A percentile compares a stretch with the other conserved stretches of the same genome.
phyloP scores from a whole-genome alignment of 2,797 vertebrate species.

The Echeneis naucrates region DNA sequence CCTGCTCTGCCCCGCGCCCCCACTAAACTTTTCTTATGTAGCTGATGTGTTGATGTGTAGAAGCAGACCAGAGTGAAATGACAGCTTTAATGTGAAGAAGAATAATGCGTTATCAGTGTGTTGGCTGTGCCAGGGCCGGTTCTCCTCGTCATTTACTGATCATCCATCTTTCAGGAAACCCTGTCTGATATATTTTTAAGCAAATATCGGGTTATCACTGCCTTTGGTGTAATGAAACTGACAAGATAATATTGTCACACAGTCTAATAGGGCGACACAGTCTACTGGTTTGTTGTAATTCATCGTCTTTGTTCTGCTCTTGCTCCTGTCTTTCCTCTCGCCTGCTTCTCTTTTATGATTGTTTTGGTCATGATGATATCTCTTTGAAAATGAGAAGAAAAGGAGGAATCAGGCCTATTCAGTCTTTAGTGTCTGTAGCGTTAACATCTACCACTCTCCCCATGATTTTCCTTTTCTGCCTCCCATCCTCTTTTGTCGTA shows the following conservation, averaged over 20 bases:
- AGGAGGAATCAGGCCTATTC: constrained; percentile 68
- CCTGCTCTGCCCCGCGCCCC: constrained; percentile 51
- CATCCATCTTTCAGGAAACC: constrained; percentile 60
- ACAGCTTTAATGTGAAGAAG: constrained; percentile 69
- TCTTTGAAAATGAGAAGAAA: constrained; percentile 80
- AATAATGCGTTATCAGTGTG: constrained; percentile 54
- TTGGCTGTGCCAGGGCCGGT: constrained; percentile 29
- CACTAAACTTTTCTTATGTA: constrained; percentile 55
- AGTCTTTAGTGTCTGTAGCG: constrained; percentile 77
- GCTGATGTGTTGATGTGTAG: constrained; percentile 29
- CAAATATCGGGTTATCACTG: constrained; percentile 67
- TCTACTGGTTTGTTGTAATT: constrained; percentile 70
- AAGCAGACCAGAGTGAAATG: constrained; percentile 65
- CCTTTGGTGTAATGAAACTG: constrained; percentile 75
- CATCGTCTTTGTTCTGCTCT: constrained; percentile 71
- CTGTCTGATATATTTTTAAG: constrained; percentile 67
- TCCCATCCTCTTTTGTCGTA: constrained; percentile 45
- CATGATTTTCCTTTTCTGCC: constrained; percentile 56
- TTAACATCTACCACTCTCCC: constrained; percentile 64
- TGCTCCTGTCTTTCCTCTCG: constrained; percentile 53
- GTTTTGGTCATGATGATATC: constrained; percentile 79
- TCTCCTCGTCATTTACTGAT: constrained; percentile 63
- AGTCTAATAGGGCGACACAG: constrained; percentile 75
- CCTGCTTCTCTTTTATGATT: constrained; percentile 70
- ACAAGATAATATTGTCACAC: constrained; percentile 74